phyloP scores from a whole-genome alignment of 2,888 invertebrate species.

The Agonopterix subpropinquella region DNA sequence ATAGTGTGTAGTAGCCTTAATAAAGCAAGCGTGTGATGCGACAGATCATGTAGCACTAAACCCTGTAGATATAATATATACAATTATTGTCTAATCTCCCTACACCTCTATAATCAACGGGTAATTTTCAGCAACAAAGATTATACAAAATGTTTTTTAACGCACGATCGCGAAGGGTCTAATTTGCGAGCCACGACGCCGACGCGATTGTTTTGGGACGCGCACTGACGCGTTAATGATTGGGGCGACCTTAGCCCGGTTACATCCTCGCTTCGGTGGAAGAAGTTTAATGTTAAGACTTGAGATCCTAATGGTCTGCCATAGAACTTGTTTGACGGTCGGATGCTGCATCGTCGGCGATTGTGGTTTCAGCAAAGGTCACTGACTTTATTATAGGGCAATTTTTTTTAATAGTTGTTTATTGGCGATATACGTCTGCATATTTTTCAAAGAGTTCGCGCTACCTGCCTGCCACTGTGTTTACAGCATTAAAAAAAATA shows the following conservation, averaged over 20 bases:
- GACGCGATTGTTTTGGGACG: conserved; percentile 52
- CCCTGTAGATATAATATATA: no score
- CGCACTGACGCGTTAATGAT: conserved; percentile 44
- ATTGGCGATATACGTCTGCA: no score
- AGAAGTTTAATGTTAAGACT: not conserved
- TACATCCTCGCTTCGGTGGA: conserved; percentile 12
- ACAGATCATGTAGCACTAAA: no score
- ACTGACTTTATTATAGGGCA: conserved; percentile 2
- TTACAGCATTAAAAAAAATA: no score
- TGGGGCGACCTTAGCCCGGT: conserved; percentile 51
- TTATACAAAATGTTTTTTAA: conserved; percentile 22
- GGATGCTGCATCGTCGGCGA: conserved; percentile 9
- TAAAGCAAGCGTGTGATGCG: no score
- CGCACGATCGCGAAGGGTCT: conserved; percentile 35
- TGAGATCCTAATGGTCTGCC: not conserved
- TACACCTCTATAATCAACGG: not conserved
- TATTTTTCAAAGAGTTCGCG: no score
- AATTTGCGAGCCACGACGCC: conserved; percentile 52
- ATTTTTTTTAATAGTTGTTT: not conserved
- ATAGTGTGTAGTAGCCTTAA: no score
- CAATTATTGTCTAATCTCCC: no score
- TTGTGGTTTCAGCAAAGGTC: conserved; percentile 4
- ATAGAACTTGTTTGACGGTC: conserved; percentile 7
- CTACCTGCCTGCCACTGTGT: no score
- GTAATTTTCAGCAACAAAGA: conserved; percentile 6